phyloP scores from a whole-genome alignment of 2,113 vertebrate genomes.

The Budorcas taxicolor region DNA sequence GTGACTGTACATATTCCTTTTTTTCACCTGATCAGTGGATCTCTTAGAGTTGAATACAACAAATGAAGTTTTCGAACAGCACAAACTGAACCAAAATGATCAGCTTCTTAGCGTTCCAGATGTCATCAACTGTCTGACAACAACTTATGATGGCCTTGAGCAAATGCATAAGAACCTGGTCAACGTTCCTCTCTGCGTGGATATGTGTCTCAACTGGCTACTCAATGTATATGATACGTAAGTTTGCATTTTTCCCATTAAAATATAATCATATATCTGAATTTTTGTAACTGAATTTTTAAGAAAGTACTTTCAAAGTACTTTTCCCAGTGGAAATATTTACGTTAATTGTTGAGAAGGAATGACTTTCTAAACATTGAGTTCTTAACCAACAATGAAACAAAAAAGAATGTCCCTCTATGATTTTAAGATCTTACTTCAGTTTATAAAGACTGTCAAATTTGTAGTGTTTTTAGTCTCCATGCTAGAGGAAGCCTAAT shows the following conservation, averaged over 20 bases:
- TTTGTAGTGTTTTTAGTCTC: not conserved
- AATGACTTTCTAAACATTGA: not conserved
- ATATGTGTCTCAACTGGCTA: conserved; percentile 99
- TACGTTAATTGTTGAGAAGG: not conserved
- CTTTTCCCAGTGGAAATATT: not conserved
- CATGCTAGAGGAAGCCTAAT: not conserved
- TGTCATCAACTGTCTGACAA: conserved; percentile 93
- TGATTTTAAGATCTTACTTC: conserved; percentile 1
- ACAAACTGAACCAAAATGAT: conserved; percentile 91
- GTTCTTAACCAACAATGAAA: not conserved
- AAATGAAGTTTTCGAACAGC: conserved; percentile 92
- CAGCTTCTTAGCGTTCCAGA: conserved; percentile 92
- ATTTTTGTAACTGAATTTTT: not conserved
- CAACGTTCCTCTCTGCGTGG: conserved; percentile 94
- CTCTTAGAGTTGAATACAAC: conserved; percentile 92
- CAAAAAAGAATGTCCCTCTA: not conserved
- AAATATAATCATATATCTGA: not conserved
- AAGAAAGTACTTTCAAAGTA: not conserved
- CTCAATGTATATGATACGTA: conserved; percentile 98
- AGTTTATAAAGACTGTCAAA: not conserved
- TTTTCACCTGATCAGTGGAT: conserved; percentile 84
- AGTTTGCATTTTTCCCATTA: conserved; percentile 62
- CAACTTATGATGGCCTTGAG: conserved; percentile 93
- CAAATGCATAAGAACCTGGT: conserved; percentile 95
- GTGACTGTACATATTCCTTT: not conserved